phyloP scores from a whole-genome alignment of 2,797 vertebrate species.

The Xyrichtys novacula region DNA sequence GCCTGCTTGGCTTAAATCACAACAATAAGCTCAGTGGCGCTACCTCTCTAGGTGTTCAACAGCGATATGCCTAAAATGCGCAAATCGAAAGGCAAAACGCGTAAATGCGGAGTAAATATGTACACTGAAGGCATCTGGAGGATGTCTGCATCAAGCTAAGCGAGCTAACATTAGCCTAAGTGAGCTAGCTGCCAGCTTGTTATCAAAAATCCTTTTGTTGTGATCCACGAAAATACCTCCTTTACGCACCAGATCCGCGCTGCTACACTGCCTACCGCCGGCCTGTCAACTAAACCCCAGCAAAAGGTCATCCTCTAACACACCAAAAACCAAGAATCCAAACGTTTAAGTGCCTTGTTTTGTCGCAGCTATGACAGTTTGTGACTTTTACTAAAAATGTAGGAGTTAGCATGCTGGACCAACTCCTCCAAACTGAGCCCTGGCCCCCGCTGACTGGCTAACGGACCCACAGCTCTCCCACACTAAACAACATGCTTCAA shows the following conservation, averaged over 20 bases:
- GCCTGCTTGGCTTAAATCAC: conserved; percentile 54
- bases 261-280: conserved; percentile 40
- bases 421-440: conserved; percentile 72
- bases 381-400: conserved; percentile 40
- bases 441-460: conserved; percentile 71
- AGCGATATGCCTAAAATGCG: conserved; percentile 5
- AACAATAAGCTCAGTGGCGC: conserved; percentile 55
- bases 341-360: neutral
- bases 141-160: conserved; percentile 18
- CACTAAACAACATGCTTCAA: conserved; percentile 74
- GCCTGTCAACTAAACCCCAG: conserved; percentile 10
- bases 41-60: conserved; percentile 8
- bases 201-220: conserved; percentile 85
- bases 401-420: conserved; percentile 71
- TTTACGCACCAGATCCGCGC: conserved; percentile 69
- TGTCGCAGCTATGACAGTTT: neutral
- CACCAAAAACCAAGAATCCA: neutral
- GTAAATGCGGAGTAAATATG: neutral
- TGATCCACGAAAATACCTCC: conserved; percentile 73
- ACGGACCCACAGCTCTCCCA: conserved; percentile 56
- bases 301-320: neutral
- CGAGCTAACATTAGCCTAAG: conserved; percentile 67
- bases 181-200: conserved; percentile 75
- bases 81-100: neutral
- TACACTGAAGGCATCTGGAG: neutral